phyloP scores from a whole-genome alignment of 2,888 invertebrate species.

The Anthophora plumipes region DNA sequence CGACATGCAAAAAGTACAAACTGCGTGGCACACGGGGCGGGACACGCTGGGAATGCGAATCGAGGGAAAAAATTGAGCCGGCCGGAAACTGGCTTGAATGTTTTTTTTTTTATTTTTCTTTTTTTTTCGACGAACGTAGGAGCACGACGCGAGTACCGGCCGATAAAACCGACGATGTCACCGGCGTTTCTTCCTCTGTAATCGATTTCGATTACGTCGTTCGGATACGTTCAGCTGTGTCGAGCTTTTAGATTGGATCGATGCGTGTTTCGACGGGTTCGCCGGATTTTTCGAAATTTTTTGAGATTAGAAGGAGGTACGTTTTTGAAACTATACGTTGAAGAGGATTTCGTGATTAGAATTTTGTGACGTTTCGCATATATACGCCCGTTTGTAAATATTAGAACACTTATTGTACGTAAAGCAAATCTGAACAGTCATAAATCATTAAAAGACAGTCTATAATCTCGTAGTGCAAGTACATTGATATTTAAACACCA shows the following conservation, averaged over 20 bases:
- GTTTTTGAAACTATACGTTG: no score
- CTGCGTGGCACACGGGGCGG: conserved; percentile 1
- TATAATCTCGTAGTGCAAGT: no score
- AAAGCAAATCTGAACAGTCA: no score
- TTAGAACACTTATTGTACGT: no score
- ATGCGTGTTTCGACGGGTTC: not conserved
- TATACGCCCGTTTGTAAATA: no score
- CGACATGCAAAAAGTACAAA: conserved; percentile 50
- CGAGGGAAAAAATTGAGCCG: conserved; percentile 2
- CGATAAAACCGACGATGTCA: conserved; percentile 22
- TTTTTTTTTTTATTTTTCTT: not conserved
- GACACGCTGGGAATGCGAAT: conserved; percentile 4
- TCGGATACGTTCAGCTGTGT: not conserved
- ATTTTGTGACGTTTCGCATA: no score
- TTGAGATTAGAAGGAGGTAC: no score
- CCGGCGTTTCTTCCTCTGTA: conserved; percentile 5
- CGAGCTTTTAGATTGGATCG: not conserved
- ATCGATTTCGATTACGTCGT: conserved; percentile 20
- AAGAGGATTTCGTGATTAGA: no score
- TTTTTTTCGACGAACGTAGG: not conserved
- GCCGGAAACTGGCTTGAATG: not conserved
- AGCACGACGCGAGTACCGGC: not conserved
- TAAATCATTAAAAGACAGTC: no score
- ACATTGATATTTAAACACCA: no score
- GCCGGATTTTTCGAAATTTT: no score